Evolutionary conservation across 1,140 invertebrate species (phyloP).

Genomic region (Camponotus floridanus): DNA sequence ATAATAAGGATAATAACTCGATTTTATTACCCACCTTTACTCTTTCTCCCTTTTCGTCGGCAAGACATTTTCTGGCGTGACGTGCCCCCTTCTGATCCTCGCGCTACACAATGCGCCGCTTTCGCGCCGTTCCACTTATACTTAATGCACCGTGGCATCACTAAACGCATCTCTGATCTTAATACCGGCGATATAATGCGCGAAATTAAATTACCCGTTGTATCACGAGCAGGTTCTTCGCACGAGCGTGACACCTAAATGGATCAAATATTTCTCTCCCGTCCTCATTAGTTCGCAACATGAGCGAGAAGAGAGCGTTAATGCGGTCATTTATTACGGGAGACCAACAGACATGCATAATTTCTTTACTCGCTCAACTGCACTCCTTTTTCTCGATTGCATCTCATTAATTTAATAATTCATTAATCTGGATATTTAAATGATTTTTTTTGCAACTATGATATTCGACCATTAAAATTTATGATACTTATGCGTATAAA

Average conservation of each 20-base stretch:
- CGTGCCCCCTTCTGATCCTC: slow-evolving; percentile 49
- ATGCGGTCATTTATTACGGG: slow-evolving; percentile 44
- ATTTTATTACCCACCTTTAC: slow-evolving; percentile 75
- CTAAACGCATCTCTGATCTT: slow-evolving; percentile 69
- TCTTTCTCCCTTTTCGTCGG: slow-evolving; percentile 70
- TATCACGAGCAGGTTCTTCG: slow-evolving; percentile 29
- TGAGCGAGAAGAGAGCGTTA: slow-evolving; percentile 27
- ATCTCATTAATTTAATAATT: slow-evolving; percentile 23
- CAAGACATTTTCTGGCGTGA: slow-evolving; percentile 72
- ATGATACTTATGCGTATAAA: background rate
- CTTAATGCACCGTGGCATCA: slow-evolving; percentile 67
- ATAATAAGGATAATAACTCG: slow-evolving; percentile 78
- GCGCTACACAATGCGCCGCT: slow-evolving; percentile 56
- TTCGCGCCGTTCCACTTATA: slow-evolving; percentile 69
- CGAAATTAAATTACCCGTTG: slow-evolving; percentile 58
- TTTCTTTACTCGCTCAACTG: slow-evolving; percentile 12
- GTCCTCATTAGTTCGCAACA: slow-evolving; percentile 45
- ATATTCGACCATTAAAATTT: background rate
- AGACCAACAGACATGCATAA: slow-evolving; percentile 5
- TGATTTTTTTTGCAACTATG: background rate
- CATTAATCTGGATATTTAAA: background rate
- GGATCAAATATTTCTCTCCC: slow-evolving; percentile 53
- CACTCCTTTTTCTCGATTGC: background rate
- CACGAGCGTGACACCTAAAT: slow-evolving; percentile 44
- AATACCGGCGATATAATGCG: slow-evolving; percentile 33